These are phyloP conservation scores for Xylota segnis DNA, from an alignment of 2,888 invertebrate species.

Conservation along the genomic window DNA sequence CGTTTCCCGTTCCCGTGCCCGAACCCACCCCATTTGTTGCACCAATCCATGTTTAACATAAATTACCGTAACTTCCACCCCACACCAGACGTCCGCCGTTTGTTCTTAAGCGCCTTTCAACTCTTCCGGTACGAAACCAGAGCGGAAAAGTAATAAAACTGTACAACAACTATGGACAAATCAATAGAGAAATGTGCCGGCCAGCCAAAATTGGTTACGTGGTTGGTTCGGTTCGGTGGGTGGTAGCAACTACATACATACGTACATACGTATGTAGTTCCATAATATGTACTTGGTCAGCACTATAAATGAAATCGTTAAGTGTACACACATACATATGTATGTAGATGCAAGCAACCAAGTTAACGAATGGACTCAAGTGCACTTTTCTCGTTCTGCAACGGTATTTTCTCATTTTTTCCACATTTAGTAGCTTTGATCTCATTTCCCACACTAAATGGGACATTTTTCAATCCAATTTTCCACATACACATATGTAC, in stretches of 20 bases:
- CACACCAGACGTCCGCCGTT: not conserved
- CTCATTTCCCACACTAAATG: not conserved
- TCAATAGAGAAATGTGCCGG: constrained; percentile 31
- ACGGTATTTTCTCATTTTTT: not conserved
- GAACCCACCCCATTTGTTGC: not conserved
- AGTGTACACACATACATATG: too few relatives aligned
- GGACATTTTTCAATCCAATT: constrained; percentile 12
- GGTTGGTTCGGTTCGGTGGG: not conserved
- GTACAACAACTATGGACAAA: constrained; percentile 29
- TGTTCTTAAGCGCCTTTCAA: not conserved
- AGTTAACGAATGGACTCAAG: not conserved
- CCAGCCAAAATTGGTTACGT: constrained; percentile 1
- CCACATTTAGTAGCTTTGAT: not conserved
- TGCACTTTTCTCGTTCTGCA: constrained; percentile 22
- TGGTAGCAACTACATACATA: constrained; percentile 8
- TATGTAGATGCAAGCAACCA: not conserved
- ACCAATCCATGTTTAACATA: not conserved
- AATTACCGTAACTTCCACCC: not conserved
- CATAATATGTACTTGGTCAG: constrained; percentile 24
- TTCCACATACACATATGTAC: not conserved
- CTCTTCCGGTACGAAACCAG: constrained; percentile 15
- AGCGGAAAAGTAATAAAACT: constrained; percentile 18
- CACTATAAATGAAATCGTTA: constrained; percentile 6
- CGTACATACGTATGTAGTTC: too few relatives aligned
- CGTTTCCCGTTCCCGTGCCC: not conserved